Evolutionary conservation across 2,797 vertebrate genomes (phyloP).

Genomic region (Dendrocincla fuliginosa): DNA sequence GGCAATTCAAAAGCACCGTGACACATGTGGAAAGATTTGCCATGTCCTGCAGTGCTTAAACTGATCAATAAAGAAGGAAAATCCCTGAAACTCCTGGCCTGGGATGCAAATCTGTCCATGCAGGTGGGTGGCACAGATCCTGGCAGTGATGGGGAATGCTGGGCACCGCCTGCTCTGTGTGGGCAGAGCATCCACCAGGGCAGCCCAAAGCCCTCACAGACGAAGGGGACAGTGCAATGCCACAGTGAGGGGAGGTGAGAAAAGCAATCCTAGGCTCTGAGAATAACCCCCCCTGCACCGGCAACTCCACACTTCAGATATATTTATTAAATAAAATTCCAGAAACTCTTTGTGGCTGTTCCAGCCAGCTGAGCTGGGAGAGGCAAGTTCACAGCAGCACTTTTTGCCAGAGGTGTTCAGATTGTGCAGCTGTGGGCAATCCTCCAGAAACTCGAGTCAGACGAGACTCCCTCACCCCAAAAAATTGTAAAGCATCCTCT

Average conservation of each 20-base stretch:
- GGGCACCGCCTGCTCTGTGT: rapidly evolving
- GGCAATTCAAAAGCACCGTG: not conserved
- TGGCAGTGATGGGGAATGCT: rapidly evolving
- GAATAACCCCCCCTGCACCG: not conserved
- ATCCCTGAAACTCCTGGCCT: not conserved
- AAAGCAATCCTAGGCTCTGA: not conserved
- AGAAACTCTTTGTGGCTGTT: not conserved
- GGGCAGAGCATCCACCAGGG: not conserved
- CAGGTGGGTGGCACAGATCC: not conserved
- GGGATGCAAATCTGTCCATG: not conserved
- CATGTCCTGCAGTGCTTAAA: not conserved
- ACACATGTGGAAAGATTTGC: not conserved
- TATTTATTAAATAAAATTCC: not conserved
- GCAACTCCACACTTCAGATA: not conserved
- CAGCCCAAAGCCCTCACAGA: not conserved
- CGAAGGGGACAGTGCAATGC: not conserved
- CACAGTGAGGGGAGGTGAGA: rapidly evolving
- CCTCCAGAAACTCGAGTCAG: not conserved
- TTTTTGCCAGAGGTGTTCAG: not conserved
- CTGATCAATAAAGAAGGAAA: not conserved
- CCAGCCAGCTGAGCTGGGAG: not conserved
- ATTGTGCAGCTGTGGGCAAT: not conserved
- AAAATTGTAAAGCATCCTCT: not conserved
- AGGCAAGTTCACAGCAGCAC: not conserved
- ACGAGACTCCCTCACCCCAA: not conserved